Base-by-base conservation (phyloP, 2,888 invertebrate genomes). In the Schizaphis graminum region DNA sequence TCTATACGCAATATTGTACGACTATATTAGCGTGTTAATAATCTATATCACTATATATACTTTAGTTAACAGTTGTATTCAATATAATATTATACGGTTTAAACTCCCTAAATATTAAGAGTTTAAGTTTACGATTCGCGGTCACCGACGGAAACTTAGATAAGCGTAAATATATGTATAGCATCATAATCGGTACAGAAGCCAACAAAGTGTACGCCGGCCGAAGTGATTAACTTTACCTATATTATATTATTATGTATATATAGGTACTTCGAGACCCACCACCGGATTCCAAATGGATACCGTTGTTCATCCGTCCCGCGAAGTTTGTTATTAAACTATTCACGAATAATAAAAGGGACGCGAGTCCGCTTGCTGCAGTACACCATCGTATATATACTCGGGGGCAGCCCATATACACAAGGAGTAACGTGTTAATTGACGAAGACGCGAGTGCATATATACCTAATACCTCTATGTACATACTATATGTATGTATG, bases 331-430 rank as follows among this genome's bases (percentile, higher is more conserved):
- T 94, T 94, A 87, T 91, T 86, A 91, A 94, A 94, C 94, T 94
- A 94, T 94, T 91, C 94, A 91, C 94, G 90, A 94, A 91, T 94
- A 94, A 86, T 91, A 86, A 94, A 87, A 94, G 94, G 94, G 94
- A 90, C 88, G 84, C 88, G 84, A 85, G 86, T 94, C 94, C 41
- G 84, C 77, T 89, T 13, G 41, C 44, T 53, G 16, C 53, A 89
- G 84, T 44, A 44, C 41, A 44, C 41, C 77, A 77, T 13, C 28
- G 56, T 77, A 84, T 93, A 61, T 84, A 88, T 92, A 53, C 77
- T 57, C 13, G 84, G 93, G 56, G 89, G 77, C 89, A 24, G 85
- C 91, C 53, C 85, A 86, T 61, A 90, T 86, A 35, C 8, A 77
- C 77, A 21, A 16, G 90, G 86, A 91, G 86, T 90, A 94, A 94